Base-by-base conservation (phyloP, 2,888 invertebrate species). In the Clostera curtula region DNA sequence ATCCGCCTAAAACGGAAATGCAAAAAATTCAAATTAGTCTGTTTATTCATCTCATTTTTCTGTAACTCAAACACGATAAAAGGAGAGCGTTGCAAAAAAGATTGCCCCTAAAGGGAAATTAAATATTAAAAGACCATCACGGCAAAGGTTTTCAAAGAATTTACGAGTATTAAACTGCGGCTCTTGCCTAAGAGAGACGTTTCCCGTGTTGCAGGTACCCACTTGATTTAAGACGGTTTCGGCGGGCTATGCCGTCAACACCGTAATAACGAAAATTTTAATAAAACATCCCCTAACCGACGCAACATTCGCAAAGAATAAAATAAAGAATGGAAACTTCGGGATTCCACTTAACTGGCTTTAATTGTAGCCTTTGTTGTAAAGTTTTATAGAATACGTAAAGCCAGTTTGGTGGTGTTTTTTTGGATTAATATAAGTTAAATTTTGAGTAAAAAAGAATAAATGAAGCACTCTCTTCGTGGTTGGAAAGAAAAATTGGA, bases 121-220 rank as follows among this genome's bases (percentile, higher is more conserved):
- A 76, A 75, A 77, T 75, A 77, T 74, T 74, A 73, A 80, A 75
- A 72, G 59, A 61, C 62, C 64, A 73, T 68, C 66, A 65, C 49
- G 45, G 61, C 52, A 57, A 67, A 66, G 63, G 63, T 68, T 71
- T 63, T 61, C 57, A 68, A 70, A 66, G 63, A 70, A 70, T 67
- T 72, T 66, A 65, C 61, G 64, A 65, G 67, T 58, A 69, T 71
- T 70, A 69, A 71, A 63, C 63, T 56, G 60, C 53, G 61, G 51
- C 50, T 61, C 49, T 56, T 57, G 47, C 50, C 47, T 43, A 59
- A 60, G 56, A 54, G 58, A 64, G 56, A 57, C 45, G 56, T 55
- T 58, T 53, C 43, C 40, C 43, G 43, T 40, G 42, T 44, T 51
- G 36, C 46, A 45, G 34, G 31, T 40, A 36, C 43, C 34, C 40